Conservation (phyloP, 1,140 invertebrate genomes). For the Augochlora pura region DNA sequence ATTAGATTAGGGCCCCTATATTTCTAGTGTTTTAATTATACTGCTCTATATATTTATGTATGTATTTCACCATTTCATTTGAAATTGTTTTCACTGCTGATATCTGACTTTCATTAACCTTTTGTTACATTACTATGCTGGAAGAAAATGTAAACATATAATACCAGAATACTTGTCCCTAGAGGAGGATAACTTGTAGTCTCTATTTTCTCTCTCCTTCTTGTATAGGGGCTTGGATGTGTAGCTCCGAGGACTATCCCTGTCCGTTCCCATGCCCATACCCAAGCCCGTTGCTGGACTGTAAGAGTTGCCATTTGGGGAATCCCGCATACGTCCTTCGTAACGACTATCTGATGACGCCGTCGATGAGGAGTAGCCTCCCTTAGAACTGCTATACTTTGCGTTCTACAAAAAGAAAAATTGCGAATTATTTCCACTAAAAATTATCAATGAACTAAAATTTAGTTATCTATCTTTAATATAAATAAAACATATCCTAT, state of each 20-base stretch:
- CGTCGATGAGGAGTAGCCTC: slow-evolving; percentile 82
- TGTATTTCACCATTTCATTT: background rate
- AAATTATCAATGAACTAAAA: no score
- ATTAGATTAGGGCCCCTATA: no score
- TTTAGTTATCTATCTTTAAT: no score
- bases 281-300: slow-evolving; percentile 83
- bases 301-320: slow-evolving; percentile 87
- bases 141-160: slow-evolving; percentile 30
- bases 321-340: slow-evolving; percentile 85
- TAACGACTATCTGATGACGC: slow-evolving; percentile 80
- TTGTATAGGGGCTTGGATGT: slow-evolving; percentile 91
- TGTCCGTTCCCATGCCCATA: slow-evolving; percentile 83
- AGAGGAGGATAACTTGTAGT: slow-evolving; percentile 89
- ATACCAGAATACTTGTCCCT: slow-evolving; percentile 92
- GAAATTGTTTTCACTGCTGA: background rate
- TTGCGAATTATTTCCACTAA: no score
- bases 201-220: slow-evolving; percentile 95
- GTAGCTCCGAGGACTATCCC: slow-evolving; percentile 85
- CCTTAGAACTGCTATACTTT: slow-evolving; percentile 88
- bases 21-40: background rate
- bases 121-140: background rate
- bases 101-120: background rate
- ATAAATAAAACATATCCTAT: no score
- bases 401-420: slow-evolving; percentile 82
- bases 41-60: background rate